These are phyloP conservation scores for Sinella curviseta DNA, from an alignment of 1,140 invertebrate genomes.

Conservation along the genomic window DNA sequence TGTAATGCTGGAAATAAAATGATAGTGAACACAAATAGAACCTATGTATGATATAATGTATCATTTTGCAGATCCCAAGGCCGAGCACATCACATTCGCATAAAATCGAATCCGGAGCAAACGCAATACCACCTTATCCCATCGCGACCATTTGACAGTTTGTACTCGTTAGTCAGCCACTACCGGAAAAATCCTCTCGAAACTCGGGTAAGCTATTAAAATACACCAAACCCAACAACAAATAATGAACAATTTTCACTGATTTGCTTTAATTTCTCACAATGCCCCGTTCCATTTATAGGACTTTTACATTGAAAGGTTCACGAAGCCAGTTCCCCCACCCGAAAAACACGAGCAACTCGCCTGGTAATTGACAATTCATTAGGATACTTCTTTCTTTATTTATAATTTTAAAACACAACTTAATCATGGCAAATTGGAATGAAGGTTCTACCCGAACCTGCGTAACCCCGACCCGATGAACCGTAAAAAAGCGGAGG, in stretches of 20 bases:
- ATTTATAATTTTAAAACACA: too few relatives aligned
- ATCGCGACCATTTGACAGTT: slow-evolving; percentile 81
- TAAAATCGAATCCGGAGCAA: slow-evolving; percentile 82
- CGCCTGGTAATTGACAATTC: too few relatives aligned
- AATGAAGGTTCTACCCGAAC: slow-evolving; percentile 84
- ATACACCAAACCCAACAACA: not conserved
- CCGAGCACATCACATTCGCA: slow-evolving; percentile 88
- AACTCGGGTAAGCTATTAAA: slow-evolving; percentile 60
- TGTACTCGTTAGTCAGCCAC: slow-evolving; percentile 88
- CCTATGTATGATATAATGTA: too few relatives aligned
- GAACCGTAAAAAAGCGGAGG: slow-evolving; percentile 74
- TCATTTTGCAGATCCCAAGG: slow-evolving; percentile 77
- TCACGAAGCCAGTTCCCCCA: slow-evolving; percentile 89
- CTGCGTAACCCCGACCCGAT: slow-evolving; percentile 58
- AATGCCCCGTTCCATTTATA: too few relatives aligned
- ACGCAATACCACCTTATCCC: slow-evolving; percentile 90
- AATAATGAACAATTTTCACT: too few relatives aligned
- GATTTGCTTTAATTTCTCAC: slow-evolving; percentile 12
- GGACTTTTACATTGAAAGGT: slow-evolving; percentile 77
- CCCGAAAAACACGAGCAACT: slow-evolving; percentile 89
- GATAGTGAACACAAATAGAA: too few relatives aligned
- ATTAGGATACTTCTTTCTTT: too few relatives aligned
- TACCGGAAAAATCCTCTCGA: slow-evolving; percentile 82
- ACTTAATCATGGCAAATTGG: too few relatives aligned
- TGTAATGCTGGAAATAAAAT: not conserved